phyloP scores from a whole-genome alignment of 2,797 vertebrate species.

The Staurois parvus region DNA sequence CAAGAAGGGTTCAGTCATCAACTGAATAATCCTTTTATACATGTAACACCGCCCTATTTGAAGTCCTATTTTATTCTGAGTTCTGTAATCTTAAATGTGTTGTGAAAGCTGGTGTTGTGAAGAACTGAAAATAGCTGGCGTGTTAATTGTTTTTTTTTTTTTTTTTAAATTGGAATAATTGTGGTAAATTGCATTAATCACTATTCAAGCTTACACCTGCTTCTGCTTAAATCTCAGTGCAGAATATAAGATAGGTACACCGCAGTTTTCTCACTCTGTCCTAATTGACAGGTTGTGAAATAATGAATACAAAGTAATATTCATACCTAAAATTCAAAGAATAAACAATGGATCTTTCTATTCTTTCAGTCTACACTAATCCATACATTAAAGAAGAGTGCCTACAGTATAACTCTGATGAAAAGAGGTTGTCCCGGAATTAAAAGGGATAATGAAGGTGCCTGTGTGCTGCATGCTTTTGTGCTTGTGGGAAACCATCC shows the following conservation, averaged over 20 bases:
- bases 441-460: too few species aligned
- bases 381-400: not conserved
- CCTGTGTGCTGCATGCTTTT: too few species aligned
- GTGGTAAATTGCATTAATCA: not conserved
- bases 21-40: too few species aligned
- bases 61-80: not conserved
- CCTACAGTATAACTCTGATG: too few species aligned
- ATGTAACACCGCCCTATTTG: too few species aligned
- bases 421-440: too few species aligned
- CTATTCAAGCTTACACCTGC: not conserved
- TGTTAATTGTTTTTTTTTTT: not conserved
- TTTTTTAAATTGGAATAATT: not conserved
- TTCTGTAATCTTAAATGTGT: not conserved
- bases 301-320: not conserved
- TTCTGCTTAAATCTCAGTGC: not conserved
- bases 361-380: not conserved
- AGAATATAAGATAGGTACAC: not conserved
- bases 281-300: not conserved
- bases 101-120: not conserved
- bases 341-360: not conserved
- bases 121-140: not conserved
- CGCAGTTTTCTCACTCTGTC: not conserved
- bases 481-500: too few species aligned
- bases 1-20: too few species aligned
- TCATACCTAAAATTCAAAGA: not conserved